Conservation (phyloP, 2,797 vertebrate genomes). For the Sandelia bainsii region DNA sequence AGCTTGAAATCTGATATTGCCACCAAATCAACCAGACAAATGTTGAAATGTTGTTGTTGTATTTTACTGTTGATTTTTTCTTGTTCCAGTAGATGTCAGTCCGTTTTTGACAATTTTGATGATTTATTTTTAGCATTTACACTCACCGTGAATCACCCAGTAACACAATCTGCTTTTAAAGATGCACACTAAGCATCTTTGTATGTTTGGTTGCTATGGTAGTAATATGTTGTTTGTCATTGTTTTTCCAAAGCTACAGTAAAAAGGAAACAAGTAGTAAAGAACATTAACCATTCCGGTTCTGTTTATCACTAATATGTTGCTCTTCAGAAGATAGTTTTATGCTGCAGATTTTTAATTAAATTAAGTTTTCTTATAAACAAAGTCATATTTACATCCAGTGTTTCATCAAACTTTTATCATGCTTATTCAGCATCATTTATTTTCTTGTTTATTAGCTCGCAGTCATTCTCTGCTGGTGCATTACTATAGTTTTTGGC, state of each 20-base stretch:
- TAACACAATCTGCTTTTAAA: constrained; percentile 2
- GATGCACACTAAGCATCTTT: neutral
- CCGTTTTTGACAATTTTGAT: too few species aligned
- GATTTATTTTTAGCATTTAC: neutral
- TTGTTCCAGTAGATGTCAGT: too few species aligned
- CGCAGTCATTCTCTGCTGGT: neutral
- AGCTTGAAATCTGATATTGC: neutral
- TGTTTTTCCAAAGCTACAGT: neutral
- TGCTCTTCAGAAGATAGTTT: neutral
- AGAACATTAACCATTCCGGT: neutral
- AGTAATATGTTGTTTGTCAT: neutral
- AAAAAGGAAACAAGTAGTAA: neutral
- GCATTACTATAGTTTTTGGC: neutral
- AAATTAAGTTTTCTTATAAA: neutral
- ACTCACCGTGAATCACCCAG: constrained; percentile 1
- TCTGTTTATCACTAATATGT: neutral
- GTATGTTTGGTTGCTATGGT: neutral
- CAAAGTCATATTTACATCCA: neutral
- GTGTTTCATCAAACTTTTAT: too few species aligned
- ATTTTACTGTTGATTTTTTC: neutral
- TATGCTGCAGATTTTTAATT: neutral
- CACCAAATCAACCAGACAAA: too few species aligned
- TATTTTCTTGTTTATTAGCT: neutral
- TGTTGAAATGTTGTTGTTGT: too few species aligned
- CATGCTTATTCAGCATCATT: too few species aligned